Base-by-base conservation (phyloP, 2,113 vertebrate genomes). In the Leucosticte australis region DNA sequence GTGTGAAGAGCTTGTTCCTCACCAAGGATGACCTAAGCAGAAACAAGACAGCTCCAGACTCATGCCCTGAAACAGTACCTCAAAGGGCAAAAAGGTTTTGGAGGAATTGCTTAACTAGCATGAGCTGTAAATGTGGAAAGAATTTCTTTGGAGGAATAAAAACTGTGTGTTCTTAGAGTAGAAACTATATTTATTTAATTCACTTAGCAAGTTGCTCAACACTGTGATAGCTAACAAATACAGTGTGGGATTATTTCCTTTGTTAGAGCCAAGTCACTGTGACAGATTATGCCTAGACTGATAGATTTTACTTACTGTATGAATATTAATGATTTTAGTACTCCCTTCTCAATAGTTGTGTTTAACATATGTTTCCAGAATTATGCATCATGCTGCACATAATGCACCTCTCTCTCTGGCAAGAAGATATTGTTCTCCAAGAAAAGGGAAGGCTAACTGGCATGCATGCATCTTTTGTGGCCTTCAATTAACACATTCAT, bases 301-400 rank as follows among this genome's bases (percentile, higher is more conserved):
- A 92, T 80, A 97, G 82, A 80, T 93, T 80, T 93, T 80, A 79
- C 78, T 85, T 63, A 87, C 82, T 83, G 78, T 67, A 91, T 90
- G 75, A 95, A 95, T 94, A 95, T 68, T 91, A 95, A 97, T 90
- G 46, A 90, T 69, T 87, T 84, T 53, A 95, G 49, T 91, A 63
- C 55, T 92, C 74, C 31, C 42, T 52, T 88, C 78, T 91, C 87
- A 73, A 74, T 50, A 82, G 84, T 39, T 89, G 78, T 80, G 75
- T 83, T 96, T 93, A 93, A 95, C 82, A 65, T 92, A 92, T 70
- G 93, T 76, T 96, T 93, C 94, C 76, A 80, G 78, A 86, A 92
- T 90, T 90, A 94, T 16, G 75, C 71, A 84, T 55, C 47, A 91
- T 70, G 77, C 65, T 65, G 78, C 81, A 91, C 87, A 83, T 30